These are phyloP conservation scores for Netelia fuscicornis DNA, from an alignment of 2,888 invertebrate species.

Conservation along the genomic window DNA sequence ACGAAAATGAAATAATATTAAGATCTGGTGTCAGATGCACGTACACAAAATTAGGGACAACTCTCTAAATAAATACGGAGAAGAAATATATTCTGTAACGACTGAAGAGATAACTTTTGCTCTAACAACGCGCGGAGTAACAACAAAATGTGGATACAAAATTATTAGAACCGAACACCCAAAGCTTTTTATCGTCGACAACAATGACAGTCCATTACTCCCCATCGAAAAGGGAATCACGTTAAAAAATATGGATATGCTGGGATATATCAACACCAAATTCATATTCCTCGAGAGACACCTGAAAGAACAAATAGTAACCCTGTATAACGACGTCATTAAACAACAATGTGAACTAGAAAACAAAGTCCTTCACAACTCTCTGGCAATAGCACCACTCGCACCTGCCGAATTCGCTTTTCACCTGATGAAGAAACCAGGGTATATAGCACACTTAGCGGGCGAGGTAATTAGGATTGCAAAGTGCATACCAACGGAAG, in stretches of 20 bases:
- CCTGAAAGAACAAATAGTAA: too few relatives aligned
- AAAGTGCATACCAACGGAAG: slow-evolving; percentile 26
- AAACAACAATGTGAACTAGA: too few relatives aligned
- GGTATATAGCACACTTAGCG: slow-evolving; percentile 32
- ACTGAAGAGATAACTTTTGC: slow-evolving; percentile 60
- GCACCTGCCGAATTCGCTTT: too few relatives aligned
- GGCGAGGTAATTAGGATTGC: slow-evolving; percentile 35
- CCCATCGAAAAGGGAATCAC: background rate
- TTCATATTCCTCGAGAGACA: slow-evolving; percentile 70
- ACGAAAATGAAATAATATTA: slow-evolving; percentile 44
- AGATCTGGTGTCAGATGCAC: slow-evolving; percentile 55
- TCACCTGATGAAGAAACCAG: background rate
- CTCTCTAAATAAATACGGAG: too few relatives aligned
- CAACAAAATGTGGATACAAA: slow-evolving; percentile 55
- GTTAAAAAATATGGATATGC: slow-evolving; percentile 46
- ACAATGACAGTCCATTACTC: slow-evolving; percentile 11
- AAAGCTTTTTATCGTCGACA: slow-evolving; percentile 50
- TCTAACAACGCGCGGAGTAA: slow-evolving; percentile 15
- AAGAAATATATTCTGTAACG: background rate
- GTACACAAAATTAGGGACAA: background rate
- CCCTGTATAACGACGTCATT: too few relatives aligned
- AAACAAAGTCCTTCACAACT: too few relatives aligned
- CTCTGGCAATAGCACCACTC: too few relatives aligned
- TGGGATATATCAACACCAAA: slow-evolving; percentile 68
- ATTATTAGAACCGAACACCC: slow-evolving; percentile 37